Conservation (phyloP, 1,140 invertebrate genomes). For the Portunus trituberculatus region DNA sequence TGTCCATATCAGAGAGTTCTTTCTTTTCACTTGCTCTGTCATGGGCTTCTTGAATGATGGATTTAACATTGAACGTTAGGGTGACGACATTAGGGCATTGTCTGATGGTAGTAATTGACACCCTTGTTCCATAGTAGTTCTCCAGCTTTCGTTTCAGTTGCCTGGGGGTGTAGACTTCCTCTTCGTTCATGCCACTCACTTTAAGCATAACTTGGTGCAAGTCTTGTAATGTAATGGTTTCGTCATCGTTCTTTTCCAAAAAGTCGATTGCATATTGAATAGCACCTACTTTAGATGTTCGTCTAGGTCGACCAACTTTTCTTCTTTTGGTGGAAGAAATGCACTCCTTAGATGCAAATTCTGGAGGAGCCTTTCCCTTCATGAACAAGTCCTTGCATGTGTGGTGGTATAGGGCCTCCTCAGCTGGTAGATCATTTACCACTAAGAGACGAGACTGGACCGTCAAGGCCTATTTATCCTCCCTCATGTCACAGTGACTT, state of each 20-base stretch:
- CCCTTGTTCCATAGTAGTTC: constrained; percentile 44
- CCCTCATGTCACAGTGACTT: constrained; percentile 39
- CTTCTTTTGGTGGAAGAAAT: constrained; percentile 40
- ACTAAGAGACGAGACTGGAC: constrained; percentile 39
- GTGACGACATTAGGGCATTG: constrained; percentile 53
- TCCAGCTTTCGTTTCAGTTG: constrained; percentile 56
- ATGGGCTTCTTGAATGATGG: constrained; percentile 52
- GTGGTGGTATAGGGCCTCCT: constrained; percentile 53
- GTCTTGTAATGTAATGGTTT: constrained; percentile 58
- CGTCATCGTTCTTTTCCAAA: constrained; percentile 59
- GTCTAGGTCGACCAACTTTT: constrained; percentile 53
- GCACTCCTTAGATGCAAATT: constrained; percentile 49
- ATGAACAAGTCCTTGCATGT: constrained; percentile 52
- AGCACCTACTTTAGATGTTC: constrained; percentile 40
- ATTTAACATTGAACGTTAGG: constrained; percentile 50
- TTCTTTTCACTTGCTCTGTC: constrained; percentile 47
- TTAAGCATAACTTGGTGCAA: constrained; percentile 54
- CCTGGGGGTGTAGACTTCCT: constrained; percentile 54
- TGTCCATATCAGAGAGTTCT: constrained; percentile 51
- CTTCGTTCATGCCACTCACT: constrained; percentile 40
- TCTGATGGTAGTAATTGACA: constrained; percentile 55
- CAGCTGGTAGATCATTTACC: constrained; percentile 51
- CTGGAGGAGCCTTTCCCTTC: constrained; percentile 45
- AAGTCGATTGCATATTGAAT: constrained; percentile 60
- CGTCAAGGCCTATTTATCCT: constrained; percentile 48